A percentile compares a stretch with the other conserved stretches of the same genome.
phyloP scores from a whole-genome alignment of 2,888 invertebrate genomes.

The Philereme transversata region DNA sequence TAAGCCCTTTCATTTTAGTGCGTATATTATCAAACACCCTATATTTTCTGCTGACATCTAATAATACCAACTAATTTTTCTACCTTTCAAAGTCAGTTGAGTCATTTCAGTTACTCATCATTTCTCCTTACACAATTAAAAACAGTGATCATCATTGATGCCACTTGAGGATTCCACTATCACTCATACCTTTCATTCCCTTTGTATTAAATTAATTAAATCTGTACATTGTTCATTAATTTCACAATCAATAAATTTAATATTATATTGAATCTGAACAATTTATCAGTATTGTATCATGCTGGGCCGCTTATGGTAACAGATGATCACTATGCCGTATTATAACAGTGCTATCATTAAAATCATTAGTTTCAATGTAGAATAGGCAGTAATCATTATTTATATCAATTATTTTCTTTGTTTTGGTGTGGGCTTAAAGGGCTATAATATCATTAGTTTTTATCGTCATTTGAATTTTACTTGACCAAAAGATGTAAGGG shows the following conservation, averaged over 20 bases:
- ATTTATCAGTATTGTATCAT: conserved; percentile 64
- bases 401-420: conserved; percentile 28
- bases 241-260: conserved; percentile 46
- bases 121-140: conserved; percentile 2
- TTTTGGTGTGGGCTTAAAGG: conserved; percentile 18
- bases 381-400: conserved; percentile 53
- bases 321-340: conserved; percentile 54
- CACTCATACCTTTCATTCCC: conserved; percentile 36
- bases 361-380: conserved; percentile 58
- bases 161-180: conserved; percentile 27
- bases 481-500: background rate
- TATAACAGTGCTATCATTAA: conserved; percentile 60
- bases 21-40: too few species aligned
- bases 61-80: too few species aligned
- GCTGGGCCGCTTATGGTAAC: conserved; percentile 62
- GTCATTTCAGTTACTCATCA: background rate
- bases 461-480: conserved; percentile 2
- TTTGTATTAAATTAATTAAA: conserved; percentile 41
- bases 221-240: conserved; percentile 37
- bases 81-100: background rate
- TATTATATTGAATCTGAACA: conserved; percentile 48
- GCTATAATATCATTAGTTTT: conserved; percentile 16
- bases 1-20: too few species aligned
- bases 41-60: too few species aligned
- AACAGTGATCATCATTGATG: conserved; percentile 9